phyloP scores from a whole-genome alignment of 2,888 invertebrate genomes.

The Lingula anatina region DNA sequence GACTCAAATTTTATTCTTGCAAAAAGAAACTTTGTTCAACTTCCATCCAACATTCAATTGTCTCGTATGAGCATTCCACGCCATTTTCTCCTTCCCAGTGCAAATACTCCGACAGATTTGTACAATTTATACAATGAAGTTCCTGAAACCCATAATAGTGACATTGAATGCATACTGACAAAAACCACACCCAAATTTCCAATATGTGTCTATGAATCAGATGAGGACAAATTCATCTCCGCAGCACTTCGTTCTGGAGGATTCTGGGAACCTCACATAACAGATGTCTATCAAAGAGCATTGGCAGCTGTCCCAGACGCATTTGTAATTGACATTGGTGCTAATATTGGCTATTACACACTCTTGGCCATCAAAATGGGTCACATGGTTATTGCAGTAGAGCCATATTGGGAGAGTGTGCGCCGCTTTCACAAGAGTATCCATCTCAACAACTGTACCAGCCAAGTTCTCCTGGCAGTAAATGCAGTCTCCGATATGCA shows the following conservation, averaged over 20 bases:
- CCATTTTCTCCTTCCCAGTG: too few relatives aligned
- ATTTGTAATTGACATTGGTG: constrained; percentile 40
- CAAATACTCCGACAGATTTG: too few relatives aligned
- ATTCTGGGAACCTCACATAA: constrained; percentile 39
- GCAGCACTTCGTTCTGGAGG: constrained; percentile 23
- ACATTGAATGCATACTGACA: constrained; percentile 19
- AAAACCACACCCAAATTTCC: constrained; percentile 20
- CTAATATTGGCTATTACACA: constrained; percentile 44
- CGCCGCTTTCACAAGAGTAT: constrained; percentile 21
- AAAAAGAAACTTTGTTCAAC: too few relatives aligned
- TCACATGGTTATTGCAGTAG: constrained; percentile 39
- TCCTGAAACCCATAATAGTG: background rate
- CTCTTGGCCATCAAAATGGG: constrained; percentile 36
- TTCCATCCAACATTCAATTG: too few relatives aligned
- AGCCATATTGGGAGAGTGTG: constrained; percentile 27
- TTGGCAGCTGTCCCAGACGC: constrained; percentile 18
- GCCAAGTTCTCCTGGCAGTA: constrained; percentile 21
- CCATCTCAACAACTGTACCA: constrained; percentile 15
- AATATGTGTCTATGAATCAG: constrained; percentile 28
- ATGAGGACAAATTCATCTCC: constrained; percentile 32
- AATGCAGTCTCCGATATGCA: constrained; percentile 27
- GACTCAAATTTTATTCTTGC: too few relatives aligned
- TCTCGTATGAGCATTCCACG: too few relatives aligned
- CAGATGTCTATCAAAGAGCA: constrained; percentile 22
- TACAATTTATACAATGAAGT: constrained; percentile 9